These are phyloP conservation scores for Axis porcinus DNA, from an alignment of 2,113 vertebrate species.

Conservation along the genomic window DNA sequence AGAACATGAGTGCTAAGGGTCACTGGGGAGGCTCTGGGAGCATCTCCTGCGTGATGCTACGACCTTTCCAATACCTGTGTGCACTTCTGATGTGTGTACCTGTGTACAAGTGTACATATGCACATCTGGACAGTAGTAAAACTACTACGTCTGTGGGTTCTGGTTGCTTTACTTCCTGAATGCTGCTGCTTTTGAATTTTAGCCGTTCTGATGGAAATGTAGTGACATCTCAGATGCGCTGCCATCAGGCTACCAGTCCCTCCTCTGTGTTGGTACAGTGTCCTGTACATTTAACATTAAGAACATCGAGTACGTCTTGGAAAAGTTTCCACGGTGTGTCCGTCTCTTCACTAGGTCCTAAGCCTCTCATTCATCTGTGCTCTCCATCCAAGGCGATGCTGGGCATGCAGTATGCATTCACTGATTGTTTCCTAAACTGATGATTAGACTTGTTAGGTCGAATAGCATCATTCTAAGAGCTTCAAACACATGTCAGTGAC, in stretches of 20 bases:
- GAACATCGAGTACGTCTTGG: background rate
- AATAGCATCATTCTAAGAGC: background rate
- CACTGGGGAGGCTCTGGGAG: background rate
- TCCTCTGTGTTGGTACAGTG: background rate
- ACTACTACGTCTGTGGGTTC: background rate
- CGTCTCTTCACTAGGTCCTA: background rate
- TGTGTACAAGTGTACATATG: background rate
- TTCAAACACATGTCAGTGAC: background rate
- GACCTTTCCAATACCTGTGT: background rate
- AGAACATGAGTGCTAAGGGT: background rate
- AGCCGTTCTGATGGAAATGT: background rate
- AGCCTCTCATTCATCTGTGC: background rate
- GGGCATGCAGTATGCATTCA: background rate
- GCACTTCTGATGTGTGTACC: background rate
- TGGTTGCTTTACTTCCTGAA: background rate
- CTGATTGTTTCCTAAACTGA: background rate
- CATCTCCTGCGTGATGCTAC: background rate
- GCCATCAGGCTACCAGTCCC: background rate
- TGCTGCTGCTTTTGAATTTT: background rate
- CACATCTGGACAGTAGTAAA: background rate
- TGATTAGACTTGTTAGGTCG: background rate
- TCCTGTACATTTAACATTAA: background rate
- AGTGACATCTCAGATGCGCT: background rate
- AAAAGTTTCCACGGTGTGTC: background rate
- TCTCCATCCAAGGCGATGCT: background rate